phyloP scores from a whole-genome alignment of 2,888 invertebrate genomes.

The Brachyopa scutellaris region DNA sequence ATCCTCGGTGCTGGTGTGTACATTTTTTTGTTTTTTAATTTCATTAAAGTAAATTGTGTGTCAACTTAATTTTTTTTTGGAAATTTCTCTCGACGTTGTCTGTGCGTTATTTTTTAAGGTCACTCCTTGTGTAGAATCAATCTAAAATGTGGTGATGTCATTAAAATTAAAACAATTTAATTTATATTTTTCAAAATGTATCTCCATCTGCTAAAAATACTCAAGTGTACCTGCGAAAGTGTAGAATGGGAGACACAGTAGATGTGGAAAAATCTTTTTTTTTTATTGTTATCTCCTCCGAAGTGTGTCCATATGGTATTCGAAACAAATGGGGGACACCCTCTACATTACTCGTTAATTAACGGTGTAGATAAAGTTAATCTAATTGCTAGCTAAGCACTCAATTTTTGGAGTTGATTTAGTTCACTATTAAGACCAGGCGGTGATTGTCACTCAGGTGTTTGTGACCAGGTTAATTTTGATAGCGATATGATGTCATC shows the following conservation, averaged over 20 bases:
- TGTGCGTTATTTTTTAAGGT: constrained; percentile 32
- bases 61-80: constrained; percentile 46
- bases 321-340: constrained; percentile 17
- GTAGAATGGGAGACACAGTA: neutral
- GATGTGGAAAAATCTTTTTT: constrained; percentile 20
- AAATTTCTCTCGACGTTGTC: constrained; percentile 21
- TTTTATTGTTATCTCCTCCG: neutral
- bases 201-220: constrained; percentile 47
- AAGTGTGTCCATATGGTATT: neutral
- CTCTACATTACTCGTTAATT: constrained; percentile 35
- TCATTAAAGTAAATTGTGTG: constrained; percentile 1
- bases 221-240: too few species aligned
- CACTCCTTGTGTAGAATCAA: constrained; percentile 16
- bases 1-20: constrained; percentile 48
- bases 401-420: neutral
- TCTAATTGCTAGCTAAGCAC: constrained; percentile 3
- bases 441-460: constrained; percentile 35
- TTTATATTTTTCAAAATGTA: constrained; percentile 10
- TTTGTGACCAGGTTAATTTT: constrained; percentile 20
- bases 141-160: constrained; percentile 59
- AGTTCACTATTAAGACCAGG: neutral
- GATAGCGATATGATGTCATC: constrained; percentile 63
- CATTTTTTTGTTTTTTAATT: neutral
- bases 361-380: constrained; percentile 15
- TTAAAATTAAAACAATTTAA: constrained; percentile 24